Evolutionary conservation across 2,797 vertebrate genomes (phyloP).

Genomic region (Ceryle rudis): DNA sequence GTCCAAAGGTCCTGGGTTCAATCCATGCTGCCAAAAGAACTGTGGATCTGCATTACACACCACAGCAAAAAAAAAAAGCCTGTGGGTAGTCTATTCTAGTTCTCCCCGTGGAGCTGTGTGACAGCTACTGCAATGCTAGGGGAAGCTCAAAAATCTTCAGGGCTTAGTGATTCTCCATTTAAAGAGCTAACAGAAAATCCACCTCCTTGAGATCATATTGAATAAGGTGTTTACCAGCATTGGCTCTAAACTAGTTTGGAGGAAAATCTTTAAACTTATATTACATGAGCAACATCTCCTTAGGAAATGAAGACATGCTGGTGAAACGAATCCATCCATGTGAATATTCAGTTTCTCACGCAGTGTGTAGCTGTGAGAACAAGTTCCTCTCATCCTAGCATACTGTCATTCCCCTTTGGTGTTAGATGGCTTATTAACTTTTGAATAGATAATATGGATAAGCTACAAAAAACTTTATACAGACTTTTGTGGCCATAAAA

Average conservation of each 20-base stretch:
- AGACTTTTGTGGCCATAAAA: neutral
- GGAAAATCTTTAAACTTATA: neutral
- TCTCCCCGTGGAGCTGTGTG: neutral
- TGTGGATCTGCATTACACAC: neutral
- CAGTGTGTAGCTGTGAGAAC: neutral
- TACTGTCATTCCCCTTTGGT: neutral
- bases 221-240: neutral
- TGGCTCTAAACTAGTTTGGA: neutral
- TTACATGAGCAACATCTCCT: neutral
- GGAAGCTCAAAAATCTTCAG: neutral
- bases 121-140: neutral
- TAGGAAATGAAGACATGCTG: neutral
- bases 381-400: neutral
- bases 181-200: neutral
- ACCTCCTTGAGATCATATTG: neutral
- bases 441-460: neutral
- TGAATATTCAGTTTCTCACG: neutral
- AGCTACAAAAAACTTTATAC: neutral
- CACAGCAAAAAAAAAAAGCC: neutral
- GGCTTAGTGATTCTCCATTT: neutral
- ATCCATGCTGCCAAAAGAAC: neutral
- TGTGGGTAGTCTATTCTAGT: neutral
- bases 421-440: neutral
- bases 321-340: neutral
- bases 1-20: neutral